Evolutionary conservation across 2,888 invertebrate genomes (phyloP), one percentile per base, ranked within the genome.

Genomic region (Cabera pusaria): DNA sequence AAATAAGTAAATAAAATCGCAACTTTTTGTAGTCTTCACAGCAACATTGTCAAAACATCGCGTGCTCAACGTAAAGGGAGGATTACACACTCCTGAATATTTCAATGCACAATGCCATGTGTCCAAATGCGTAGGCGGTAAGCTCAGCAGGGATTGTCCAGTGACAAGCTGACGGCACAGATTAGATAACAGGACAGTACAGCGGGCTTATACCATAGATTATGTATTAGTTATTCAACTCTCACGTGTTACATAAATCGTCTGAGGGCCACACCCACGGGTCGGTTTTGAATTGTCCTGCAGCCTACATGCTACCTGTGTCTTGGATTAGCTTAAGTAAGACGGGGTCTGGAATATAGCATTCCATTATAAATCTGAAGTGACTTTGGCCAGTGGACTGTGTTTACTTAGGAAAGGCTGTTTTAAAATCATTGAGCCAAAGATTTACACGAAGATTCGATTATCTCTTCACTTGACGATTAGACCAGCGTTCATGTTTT

Each of bases 241-340:
- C 32, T 41, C 49, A 48, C 45, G 53, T 49, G 52, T 48, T 47
- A 50, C 63, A 64, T 69, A 70, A 72, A 72, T 69, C 64, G 55
- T 56, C 59, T 64, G 59, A 63, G 49, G 50, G 51, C 54, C 56
- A 52, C 49, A 52, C 61, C 58, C 52, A 56, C 53, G 50, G 49
- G 29, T 19, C 34, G 38, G 39, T 35, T 36, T 39, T 50, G 50
- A 51, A 48, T 55, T 45, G 52, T 47, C 49, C 48, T 49, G 44
- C 48, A 45, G 16, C 38, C 31, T 38, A 35, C 31, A 34, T 28
- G 14, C 19, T 33, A 29, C 41, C 42, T 43, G 43, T 50, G 52
- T 46, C 28, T 42, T 23, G 49, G 52, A 42, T 46, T 41, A 49
- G 10, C 11, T 24, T 21, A 29, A 41, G 29, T 42, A 18, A 25